A percentile compares a stretch with the other conserved stretches of the same genome.
Conservation (phyloP, 2,888 invertebrate species). For the Eristalis arbustorum region DNA sequence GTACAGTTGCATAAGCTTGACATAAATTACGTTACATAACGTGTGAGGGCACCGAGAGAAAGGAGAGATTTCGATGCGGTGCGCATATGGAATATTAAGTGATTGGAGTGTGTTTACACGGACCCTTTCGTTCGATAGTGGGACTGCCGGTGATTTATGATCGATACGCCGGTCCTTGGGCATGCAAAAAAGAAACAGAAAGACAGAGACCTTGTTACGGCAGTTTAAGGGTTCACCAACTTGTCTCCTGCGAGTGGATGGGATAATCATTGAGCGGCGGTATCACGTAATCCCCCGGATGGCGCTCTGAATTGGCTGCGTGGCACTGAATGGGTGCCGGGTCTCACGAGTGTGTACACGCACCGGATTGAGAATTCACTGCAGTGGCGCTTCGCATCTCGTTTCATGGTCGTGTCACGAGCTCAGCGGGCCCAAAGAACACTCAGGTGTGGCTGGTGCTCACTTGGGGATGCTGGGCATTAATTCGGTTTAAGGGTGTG, state of each 20-base stretch:
- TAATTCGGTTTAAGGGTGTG: no score
- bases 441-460: no score
- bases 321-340: no score
- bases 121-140: slow-evolving; percentile 3
- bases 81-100: slow-evolving; percentile 43
- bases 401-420: not conserved
- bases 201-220: not conserved
- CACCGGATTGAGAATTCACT: not conserved
- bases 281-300: not conserved
- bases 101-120: slow-evolving; percentile 29
- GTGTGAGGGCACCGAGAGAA: not conserved
- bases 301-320: not conserved
- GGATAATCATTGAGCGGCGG: not conserved
- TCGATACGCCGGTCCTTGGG: not conserved
- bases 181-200: not conserved
- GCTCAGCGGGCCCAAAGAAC: not conserved
- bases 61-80: not conserved
- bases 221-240: not conserved
- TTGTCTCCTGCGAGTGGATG: not conserved
- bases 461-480: no score
- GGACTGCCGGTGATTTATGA: slow-evolving; percentile 14
- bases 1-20: slow-evolving; percentile 27
- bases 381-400: not conserved
- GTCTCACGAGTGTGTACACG: not conserved
- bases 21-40: slow-evolving; percentile 40